Percentiles rank a stretch among this genome's conserved stretches.
These are phyloP conservation scores for Thalpophila matura DNA, from an alignment of 2,888 invertebrate genomes.

Conservation along the genomic window DNA sequence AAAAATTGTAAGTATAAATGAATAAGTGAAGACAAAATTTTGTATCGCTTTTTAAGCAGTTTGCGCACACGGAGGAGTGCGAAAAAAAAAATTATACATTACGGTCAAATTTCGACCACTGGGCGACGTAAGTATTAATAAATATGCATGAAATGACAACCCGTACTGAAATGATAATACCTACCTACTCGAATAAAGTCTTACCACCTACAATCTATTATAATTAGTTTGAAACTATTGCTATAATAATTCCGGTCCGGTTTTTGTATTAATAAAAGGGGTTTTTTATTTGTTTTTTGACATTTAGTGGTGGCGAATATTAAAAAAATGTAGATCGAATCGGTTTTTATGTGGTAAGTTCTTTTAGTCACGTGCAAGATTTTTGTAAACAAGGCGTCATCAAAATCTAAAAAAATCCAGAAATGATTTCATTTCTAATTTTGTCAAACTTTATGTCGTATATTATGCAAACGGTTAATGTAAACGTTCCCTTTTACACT, in stretches of 20 bases:
- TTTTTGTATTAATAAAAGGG: slow-evolving; percentile 2
- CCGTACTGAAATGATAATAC: no score
- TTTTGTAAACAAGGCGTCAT: slow-evolving; percentile 13
- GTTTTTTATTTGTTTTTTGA: not conserved
- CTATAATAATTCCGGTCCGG: slow-evolving; percentile 1
- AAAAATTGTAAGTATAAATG: no score
- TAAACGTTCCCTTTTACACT: not conserved
- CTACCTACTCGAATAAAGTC: no score
- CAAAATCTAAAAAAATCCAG: not conserved
- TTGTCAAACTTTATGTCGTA: not conserved
- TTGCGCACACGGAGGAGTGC: no score
- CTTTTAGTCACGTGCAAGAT: slow-evolving; percentile 2
- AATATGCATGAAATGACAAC: no score
- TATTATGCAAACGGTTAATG: not conserved
- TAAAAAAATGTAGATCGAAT: slow-evolving; percentile 14
- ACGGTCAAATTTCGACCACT: no score
- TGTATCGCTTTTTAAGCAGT: no score
- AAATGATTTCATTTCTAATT: not conserved
- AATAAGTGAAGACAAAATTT: no score
- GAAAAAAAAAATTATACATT: no score
- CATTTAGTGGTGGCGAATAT: not conserved
- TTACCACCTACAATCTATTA: no score
- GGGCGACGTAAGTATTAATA: no score
- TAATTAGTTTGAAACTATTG: slow-evolving; percentile 1
- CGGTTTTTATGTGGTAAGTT: slow-evolving; percentile 1